Conservation (phyloP, 2,797 vertebrate genomes). For the Syndactyla subalaris region DNA sequence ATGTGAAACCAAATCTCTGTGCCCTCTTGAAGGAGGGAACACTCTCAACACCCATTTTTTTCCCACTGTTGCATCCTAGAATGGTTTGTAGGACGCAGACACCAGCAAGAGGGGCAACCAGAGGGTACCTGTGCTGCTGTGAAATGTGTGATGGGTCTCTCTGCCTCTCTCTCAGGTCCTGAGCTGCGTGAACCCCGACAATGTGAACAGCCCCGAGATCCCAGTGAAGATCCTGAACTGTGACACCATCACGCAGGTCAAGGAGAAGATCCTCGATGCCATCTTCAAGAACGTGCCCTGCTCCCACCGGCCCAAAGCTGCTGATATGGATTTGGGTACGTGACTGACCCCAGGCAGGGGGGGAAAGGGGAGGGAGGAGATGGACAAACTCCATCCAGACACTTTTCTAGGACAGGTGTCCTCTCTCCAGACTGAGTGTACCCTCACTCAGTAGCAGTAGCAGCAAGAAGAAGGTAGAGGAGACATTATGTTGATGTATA, state of each 20-base stretch:
- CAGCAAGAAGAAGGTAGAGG: background rate
- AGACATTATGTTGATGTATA: background rate
- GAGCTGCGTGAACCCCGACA: slow-evolving; percentile 96
- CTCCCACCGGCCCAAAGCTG: slow-evolving; percentile 93
- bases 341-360: background rate
- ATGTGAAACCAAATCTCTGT: background rate
- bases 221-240: slow-evolving; percentile 96
- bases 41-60: background rate
- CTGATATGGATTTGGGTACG: slow-evolving; percentile 96
- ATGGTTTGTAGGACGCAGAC: fast-evolving
- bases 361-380: background rate
- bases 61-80: background rate
- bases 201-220: slow-evolving; percentile 92
- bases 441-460: background rate
- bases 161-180: slow-evolving; percentile 82
- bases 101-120: background rate
- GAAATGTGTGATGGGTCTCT: background rate
- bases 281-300: slow-evolving; percentile 98
- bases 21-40: background rate
- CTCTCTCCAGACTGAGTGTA: background rate
- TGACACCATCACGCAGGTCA: slow-evolving; percentile 96
- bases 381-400: background rate
- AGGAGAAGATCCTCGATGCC: slow-evolving; percentile 97
- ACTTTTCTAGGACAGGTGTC: background rate
- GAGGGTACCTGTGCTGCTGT: background rate